phyloP scores from a whole-genome alignment of 2,113 vertebrate genomes.

The Tenrec ecaudatus region DNA sequence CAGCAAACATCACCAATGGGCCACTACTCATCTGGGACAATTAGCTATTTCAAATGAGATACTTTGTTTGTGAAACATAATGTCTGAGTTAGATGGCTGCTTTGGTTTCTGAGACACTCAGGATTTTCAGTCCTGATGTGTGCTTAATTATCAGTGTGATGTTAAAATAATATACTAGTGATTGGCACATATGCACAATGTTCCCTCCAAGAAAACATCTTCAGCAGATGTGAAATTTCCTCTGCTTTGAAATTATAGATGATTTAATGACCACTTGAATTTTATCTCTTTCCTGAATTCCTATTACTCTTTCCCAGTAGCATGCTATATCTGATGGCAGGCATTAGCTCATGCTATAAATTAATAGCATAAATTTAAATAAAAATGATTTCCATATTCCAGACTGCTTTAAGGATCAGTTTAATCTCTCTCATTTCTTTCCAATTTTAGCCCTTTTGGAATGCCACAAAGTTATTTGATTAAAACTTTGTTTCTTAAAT shows the following conservation, averaged over 20 bases:
- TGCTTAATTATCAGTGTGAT: slow-evolving; percentile 71
- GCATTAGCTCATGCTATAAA: slow-evolving; percentile 61
- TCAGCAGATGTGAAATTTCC: slow-evolving; percentile 71
- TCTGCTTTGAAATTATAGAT: slow-evolving; percentile 76
- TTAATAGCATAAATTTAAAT: slow-evolving; percentile 70
- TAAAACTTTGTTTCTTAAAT: slow-evolving; percentile 42
- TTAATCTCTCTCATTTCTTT: slow-evolving; percentile 50
- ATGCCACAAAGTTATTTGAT: slow-evolving; percentile 35
- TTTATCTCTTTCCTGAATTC: slow-evolving; percentile 75
- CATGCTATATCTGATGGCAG: slow-evolving; percentile 50
- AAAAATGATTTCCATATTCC: slow-evolving; percentile 70
- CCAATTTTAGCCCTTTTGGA: slow-evolving; percentile 31
- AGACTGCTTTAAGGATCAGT: slow-evolving; percentile 57
- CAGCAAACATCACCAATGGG: neutral
- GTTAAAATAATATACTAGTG: slow-evolving; percentile 70
- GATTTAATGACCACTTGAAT: slow-evolving; percentile 73
- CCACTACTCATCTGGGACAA: neutral
- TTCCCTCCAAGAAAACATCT: slow-evolving; percentile 71
- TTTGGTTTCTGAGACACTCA: slow-evolving; percentile 58
- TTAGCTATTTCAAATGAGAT: slow-evolving; percentile 5
- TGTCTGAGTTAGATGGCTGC: slow-evolving; percentile 10
- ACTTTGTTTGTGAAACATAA: slow-evolving; percentile 47
- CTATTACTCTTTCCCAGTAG: slow-evolving; percentile 58
- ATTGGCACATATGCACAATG: slow-evolving; percentile 61
- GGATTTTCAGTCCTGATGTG: slow-evolving; percentile 68